Evolutionary conservation across 2,113 vertebrate species (phyloP), one percentile per base, ranked within the genome.

Genomic region (Nipponia nippon): DNA sequence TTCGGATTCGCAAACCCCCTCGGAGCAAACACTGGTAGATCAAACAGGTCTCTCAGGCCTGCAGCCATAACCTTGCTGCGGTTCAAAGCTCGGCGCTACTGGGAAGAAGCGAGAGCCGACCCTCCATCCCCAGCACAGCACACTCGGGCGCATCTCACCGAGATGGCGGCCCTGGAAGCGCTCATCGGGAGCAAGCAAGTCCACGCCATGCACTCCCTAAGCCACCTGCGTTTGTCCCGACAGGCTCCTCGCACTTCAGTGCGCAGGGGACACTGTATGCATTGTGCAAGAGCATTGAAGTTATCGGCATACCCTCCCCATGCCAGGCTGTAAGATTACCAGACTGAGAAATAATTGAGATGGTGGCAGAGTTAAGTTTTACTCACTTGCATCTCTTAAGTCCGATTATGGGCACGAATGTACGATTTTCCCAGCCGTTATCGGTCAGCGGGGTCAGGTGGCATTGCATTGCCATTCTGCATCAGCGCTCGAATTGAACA

Each of bases 1-100:
- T 27, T 83, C 22, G 10, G 30, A 4, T 9, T 38, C 42, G 22
- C 22, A 89, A 12, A 7, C 13, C 11, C 8, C n/a, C 22, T 27
- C 1, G 0, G 38, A 52, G 38, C 46, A 50, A 16, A 47, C 3
- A 0, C 5, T 1, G 19, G 16, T 23, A 52, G 16, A 25, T 9
- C 58, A 34, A 49, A 36, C 22, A 10, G 14, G 32, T 17, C 3
- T 42, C 38, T 59, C 27, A 1, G 40, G 30, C 21, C 50, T 2
- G 2, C 23, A 67, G n/a, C 30, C 30, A 9, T 10, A 34, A 36
- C 22, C 55, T 29, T 42, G 44, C 38, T 27, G 30, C 4, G 15
- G 27, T 15, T 38, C n/a, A 19, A 55, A 73, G 21, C 26, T 36
- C 53, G 14, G 52, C 21, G 1, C 25, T 56, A 4, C 30, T 8